Conservation (phyloP, 2,797 vertebrate genomes). For the Pantherophis vulpinus region DNA sequence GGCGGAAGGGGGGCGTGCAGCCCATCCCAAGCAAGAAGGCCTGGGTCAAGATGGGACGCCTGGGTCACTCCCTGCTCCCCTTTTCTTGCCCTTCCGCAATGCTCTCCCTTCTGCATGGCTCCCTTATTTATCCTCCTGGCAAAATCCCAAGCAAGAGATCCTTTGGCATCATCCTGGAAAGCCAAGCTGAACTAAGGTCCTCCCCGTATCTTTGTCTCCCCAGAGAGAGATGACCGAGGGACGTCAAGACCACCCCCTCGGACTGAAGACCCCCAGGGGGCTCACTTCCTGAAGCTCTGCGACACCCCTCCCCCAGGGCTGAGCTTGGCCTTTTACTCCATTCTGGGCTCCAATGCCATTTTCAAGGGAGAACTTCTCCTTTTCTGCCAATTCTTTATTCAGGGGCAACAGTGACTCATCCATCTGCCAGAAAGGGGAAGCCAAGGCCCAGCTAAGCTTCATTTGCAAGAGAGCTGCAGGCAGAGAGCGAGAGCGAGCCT, state of each 20-base stretch:
- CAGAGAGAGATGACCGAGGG: background rate
- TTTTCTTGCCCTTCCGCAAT: background rate
- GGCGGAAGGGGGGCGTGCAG: too few relatives aligned
- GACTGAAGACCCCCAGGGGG: background rate
- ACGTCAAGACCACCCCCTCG: background rate
- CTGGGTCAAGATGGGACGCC: background rate
- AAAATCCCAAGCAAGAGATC: background rate
- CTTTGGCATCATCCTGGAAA: background rate
- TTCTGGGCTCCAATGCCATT: background rate
- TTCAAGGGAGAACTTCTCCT: background rate
- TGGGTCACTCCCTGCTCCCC: too few relatives aligned
- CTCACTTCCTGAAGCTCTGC: background rate
- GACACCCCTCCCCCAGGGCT: background rate
- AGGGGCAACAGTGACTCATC: background rate
- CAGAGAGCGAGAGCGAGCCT: background rate
- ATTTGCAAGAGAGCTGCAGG: background rate
- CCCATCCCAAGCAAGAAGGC: background rate
- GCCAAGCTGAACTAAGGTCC: background rate
- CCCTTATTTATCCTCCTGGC: background rate
- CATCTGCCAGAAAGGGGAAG: background rate
- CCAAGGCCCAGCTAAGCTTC: background rate
- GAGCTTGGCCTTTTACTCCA: background rate
- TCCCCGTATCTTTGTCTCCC: background rate
- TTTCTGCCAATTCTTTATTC: background rate
- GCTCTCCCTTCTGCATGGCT: background rate